These are phyloP conservation scores for Rhagologus leucostigma DNA, from an alignment of 2,113 vertebrate genomes.

Conservation along the genomic window DNA sequence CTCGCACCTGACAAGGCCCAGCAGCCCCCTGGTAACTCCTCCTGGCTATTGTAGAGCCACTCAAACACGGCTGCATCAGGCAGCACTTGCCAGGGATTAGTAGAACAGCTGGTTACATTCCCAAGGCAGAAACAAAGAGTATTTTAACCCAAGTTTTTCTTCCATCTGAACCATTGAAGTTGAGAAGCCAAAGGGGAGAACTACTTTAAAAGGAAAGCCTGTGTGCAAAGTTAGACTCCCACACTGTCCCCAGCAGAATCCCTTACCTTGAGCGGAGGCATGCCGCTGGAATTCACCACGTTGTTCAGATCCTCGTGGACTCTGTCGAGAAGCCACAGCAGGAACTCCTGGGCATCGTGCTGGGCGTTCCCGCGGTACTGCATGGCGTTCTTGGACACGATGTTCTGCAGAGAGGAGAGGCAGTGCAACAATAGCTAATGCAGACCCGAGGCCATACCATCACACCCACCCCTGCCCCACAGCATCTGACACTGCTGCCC, in stretches of 20 bases:
- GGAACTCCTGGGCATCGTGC: constrained; percentile 97
- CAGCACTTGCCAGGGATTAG: neutral
- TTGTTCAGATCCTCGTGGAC: constrained; percentile 95
- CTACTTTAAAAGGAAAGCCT: neutral
- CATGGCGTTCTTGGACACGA: constrained; percentile 90
- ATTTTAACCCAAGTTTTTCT: neutral
- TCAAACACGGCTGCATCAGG: neutral
- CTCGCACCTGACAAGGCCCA: rapidly evolving
- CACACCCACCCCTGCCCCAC: neutral
- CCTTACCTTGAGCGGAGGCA: constrained; percentile 83
- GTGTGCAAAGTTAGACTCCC: neutral
- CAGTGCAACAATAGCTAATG: rapidly evolving
- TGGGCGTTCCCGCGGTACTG: constrained; percentile 95
- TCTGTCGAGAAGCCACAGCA: constrained; percentile 95
- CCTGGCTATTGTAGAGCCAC: neutral
- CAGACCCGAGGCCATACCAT: rapidly evolving
- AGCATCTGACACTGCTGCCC: neutral
- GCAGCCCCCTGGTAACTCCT: neutral
- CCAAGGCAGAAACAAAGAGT: neutral
- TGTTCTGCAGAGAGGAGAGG: constrained; percentile 75
- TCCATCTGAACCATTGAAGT: neutral
- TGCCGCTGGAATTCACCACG: constrained; percentile 72
- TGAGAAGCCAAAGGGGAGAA: neutral
- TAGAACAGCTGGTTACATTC: neutral
- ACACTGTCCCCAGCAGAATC: rapidly evolving